phyloP scores from a whole-genome alignment of 2,113 vertebrate genomes.

The Hemiscyllium ocellatum region DNA sequence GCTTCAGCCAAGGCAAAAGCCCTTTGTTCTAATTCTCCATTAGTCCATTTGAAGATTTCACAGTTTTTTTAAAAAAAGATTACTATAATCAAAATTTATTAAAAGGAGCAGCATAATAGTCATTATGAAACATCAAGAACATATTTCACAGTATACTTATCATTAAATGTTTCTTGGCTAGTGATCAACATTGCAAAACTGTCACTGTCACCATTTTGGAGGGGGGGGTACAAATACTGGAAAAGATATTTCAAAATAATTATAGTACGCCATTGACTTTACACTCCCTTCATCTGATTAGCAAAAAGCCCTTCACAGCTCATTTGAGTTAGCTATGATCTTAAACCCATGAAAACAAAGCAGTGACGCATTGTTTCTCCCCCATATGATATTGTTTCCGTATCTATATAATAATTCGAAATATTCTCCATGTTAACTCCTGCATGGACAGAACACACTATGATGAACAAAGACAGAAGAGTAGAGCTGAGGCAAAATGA shows the following conservation, averaged over 20 bases:
- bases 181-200: background rate
- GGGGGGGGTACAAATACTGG: too few relatives aligned
- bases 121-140: background rate
- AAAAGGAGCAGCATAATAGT: background rate
- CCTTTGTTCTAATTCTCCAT: constrained; percentile 10
- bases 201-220: background rate
- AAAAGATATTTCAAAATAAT: background rate
- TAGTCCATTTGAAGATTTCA: background rate
- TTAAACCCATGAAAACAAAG: background rate
- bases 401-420: background rate
- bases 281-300: background rate
- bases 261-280: background rate
- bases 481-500: background rate
- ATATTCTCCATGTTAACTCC: constrained; percentile 13
- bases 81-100: background rate
- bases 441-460: background rate
- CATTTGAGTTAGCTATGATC: background rate
- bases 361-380: background rate
- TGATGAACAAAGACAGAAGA: constrained; percentile 1
- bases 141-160: background rate
- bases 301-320: background rate
- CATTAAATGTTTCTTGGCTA: background rate
- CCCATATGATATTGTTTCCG: background rate
- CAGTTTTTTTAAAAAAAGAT: background rate
- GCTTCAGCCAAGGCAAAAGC: background rate